Evolutionary conservation across 2,888 invertebrate genomes (phyloP), one percentile per base, ranked within the genome.

Genomic region (Drosophila crucigera): DNA sequence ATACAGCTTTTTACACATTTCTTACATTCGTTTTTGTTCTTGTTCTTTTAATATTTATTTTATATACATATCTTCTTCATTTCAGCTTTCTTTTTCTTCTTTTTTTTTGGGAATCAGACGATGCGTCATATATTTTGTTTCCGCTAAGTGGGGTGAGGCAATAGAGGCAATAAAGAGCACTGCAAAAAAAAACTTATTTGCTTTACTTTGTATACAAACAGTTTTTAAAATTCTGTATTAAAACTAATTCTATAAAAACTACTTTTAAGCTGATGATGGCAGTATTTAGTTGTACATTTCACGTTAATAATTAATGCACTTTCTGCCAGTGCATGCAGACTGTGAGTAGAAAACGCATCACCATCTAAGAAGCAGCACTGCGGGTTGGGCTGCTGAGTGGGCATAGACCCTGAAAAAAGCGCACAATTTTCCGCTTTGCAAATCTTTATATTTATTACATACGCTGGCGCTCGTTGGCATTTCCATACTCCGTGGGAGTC

Each of bases 381-480:
- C 47, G 52, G 50, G 3, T 22, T 53, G 41, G 39, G 37, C 47
- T 63, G 39, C 39, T 41, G 61, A 61, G 58, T 53, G 65, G 73
- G 62, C 56, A 50, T 33, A 73, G 47, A 58, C 63, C 16, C 43
- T 50, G 41, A 49, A 68, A 78, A 69, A 63, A 73, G 68, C 68
- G 75, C 70, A 77, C 78, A 83, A 83, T 83, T 83, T 83, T 83
- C 83, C 84, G 83, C 83, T 78, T 82, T 84, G 83, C 75, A 83
- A 83, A 84, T 83, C 82, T 84, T 83, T 77, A 84, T 84, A 84
- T 83, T 83, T 83, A 84, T 83, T 82, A 81, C 84, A 84, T 79
- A 71, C 65, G 68, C 81, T 79, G 77, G 58, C 55, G 11, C 64
- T 61, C 67, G 47, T 56, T 72, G 78, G 59, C 76, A 74, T 78